Conservation (phyloP, 2,797 vertebrate genomes). For the Microctenopoma stevenorrisi region DNA sequence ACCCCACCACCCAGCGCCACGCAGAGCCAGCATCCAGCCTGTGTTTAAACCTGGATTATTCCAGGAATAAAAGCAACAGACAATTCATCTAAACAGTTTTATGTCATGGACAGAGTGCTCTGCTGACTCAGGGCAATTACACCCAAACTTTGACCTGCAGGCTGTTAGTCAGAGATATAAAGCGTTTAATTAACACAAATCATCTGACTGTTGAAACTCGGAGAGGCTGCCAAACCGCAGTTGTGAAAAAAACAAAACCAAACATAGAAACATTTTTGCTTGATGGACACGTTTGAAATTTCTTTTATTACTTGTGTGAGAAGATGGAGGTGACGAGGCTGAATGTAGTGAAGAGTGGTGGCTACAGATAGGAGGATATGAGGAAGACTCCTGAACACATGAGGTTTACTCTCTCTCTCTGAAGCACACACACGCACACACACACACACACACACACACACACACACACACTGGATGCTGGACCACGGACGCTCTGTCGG, state of each 20-base stretch:
- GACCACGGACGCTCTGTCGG: slow-evolving; percentile 35
- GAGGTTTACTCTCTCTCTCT: slow-evolving; percentile 25
- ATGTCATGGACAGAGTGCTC: slow-evolving; percentile 24
- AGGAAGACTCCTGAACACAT: slow-evolving; percentile 24
- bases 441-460: slow-evolving; percentile 44
- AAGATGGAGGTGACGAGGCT: slow-evolving; percentile 49
- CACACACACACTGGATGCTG: slow-evolving; percentile 32
- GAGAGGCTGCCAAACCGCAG: slow-evolving; percentile 29
- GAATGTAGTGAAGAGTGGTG: slow-evolving; percentile 39
- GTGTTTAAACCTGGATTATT: slow-evolving; percentile 79
- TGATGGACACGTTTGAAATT: slow-evolving; percentile 5
- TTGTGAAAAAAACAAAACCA: background rate
- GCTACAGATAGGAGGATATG: slow-evolving; percentile 57
- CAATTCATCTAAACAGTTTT: slow-evolving; percentile 46
- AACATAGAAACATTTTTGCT: background rate
- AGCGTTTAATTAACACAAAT: slow-evolving; percentile 59
- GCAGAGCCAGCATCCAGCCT: slow-evolving; percentile 46
- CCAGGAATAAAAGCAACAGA: slow-evolving; percentile 60
- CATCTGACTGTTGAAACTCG: slow-evolving; percentile 24
- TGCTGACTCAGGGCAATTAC: slow-evolving; percentile 64
- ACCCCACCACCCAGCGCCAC: slow-evolving; percentile 70
- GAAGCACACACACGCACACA: slow-evolving; percentile 18
- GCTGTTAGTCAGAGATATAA: slow-evolving; percentile 37
- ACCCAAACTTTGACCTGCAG: slow-evolving; percentile 38
- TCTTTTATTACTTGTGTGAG: slow-evolving; percentile 29